A percentile compares a stretch with the other conserved stretches of the same genome.
Evolutionary conservation across 1,140 invertebrate species (phyloP).

Genomic region (Drosophila pruinosa): DNA sequence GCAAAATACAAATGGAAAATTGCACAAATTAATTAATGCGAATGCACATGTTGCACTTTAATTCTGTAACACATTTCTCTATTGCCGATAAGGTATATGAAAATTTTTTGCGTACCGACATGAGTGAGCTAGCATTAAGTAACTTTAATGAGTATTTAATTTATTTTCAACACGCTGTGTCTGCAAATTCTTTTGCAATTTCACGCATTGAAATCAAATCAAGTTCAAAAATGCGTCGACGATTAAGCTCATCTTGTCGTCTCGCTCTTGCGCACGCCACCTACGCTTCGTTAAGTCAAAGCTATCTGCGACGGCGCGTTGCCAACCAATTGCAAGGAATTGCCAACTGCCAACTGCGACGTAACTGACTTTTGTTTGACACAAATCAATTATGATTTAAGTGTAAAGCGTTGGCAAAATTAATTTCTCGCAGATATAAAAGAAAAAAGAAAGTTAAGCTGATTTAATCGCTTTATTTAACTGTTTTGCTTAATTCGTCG

Average conservation of each 20-base stretch:
- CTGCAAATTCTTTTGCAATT: not conserved
- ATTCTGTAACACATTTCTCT: not conserved
- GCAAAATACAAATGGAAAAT: constrained; percentile 2
- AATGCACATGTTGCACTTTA: not conserved
- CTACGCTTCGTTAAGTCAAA: not conserved
- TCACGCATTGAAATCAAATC: not conserved
- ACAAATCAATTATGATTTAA: not conserved
- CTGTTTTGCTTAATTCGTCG: not conserved
- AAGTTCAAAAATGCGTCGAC: constrained; percentile 8
- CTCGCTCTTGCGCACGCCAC: not conserved
- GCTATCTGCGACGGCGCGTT: not conserved
- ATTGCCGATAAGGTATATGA: too few species aligned
- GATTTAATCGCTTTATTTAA: not conserved
- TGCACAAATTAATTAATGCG: not conserved
- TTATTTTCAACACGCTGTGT: not conserved
- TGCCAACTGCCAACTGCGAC: not conserved
- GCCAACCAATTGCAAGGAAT: not conserved
- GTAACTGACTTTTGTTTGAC: not conserved
- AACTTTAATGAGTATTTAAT: not conserved
- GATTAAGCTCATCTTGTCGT: not conserved
- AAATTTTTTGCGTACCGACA: not conserved
- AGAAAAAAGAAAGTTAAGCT: not conserved
- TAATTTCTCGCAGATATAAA: not conserved
- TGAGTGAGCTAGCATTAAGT: not conserved
- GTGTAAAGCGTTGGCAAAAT: too few species aligned